Evolutionary conservation across 2,113 vertebrate genomes (phyloP), one percentile per base, ranked within the genome.

Genomic region (Calypte anna): DNA sequence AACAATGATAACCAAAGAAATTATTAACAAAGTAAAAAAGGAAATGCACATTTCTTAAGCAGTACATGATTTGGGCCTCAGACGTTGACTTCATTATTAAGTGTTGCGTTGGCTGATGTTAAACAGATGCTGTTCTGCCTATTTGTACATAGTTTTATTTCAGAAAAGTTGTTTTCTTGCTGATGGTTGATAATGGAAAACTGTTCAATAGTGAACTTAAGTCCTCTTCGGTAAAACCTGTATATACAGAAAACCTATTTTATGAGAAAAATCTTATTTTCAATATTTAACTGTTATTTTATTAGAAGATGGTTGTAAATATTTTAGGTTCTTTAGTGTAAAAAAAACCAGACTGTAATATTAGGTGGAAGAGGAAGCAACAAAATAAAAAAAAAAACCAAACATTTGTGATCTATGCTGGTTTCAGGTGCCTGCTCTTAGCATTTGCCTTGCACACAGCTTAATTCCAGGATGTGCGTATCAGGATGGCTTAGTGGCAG

Each of bases 271-370:
- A 97, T 85, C 96, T 98, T 98, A 98, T 98, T 98, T 98, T 98
- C 97, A 97, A 54, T 98, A 98, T 98, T 98, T 98, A 98, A 98
- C 97, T 98, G 97, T 96, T 98, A 97, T 98, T 98, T 98, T 98
- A 97, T 98, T 98, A 98, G 97, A 98, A 97, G 97, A 98, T 95
- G 97, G 97, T 96, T 98, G 96, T 98, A 98, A 96, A 98, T 98
- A 98, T 98, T 98, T 98, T 98, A 98, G 97, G 97, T 83, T 69
- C 96, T 96, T 95, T 95, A 98, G 97, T 97, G 97, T 98, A 98
- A 98, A 98, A 98, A 98, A 98, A 97, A 97, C 95, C 96, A 4
- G 86, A 95, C 80, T 94, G 98, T 98, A 97, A 97, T 97, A 98
- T 96, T 95, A 96, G 97, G 96, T 90, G 94, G 91, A 73, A 88